Evolutionary conservation across 2,888 invertebrate species (phyloP).

Genomic region (Bombyx huttoni): DNA sequence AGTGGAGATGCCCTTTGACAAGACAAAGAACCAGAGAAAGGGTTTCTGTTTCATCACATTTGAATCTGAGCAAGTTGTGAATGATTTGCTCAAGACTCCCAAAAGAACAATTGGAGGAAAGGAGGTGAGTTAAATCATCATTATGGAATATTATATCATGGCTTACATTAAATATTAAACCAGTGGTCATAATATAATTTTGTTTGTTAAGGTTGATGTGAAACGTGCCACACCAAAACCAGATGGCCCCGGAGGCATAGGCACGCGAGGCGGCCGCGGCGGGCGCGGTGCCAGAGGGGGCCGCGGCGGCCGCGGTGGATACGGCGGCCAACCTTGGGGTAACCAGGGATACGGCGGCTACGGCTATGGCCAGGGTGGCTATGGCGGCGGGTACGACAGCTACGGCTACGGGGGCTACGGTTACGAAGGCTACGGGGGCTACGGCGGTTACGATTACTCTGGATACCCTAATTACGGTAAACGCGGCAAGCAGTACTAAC

Average conservation of each 20-base stretch:
- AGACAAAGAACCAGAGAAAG: constrained; percentile 96
- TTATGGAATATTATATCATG: neutral
- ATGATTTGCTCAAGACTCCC: constrained; percentile 90
- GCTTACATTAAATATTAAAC: neutral
- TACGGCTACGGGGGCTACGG: constrained; percentile 82
- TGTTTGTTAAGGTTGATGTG: constrained; percentile 84
- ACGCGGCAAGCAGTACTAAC: constrained; percentile 71
- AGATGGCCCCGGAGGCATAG: constrained; percentile 79
- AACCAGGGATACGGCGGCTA: constrained; percentile 77
- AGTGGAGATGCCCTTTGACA: constrained; percentile 97
- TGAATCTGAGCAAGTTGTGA: constrained; percentile 94
- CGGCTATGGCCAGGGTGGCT: constrained; percentile 80
- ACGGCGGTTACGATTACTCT: constrained; percentile 86
- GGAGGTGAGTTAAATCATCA: constrained; percentile 74
- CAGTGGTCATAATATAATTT: neutral
- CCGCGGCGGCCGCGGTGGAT: constrained; percentile 79
- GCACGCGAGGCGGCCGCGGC: constrained; percentile 76
- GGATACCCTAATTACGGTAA: constrained; percentile 88
- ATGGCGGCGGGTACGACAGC: constrained; percentile 81
- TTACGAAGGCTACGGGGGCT: constrained; percentile 82
- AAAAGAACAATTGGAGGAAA: constrained; percentile 95
- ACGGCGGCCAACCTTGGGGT: constrained; percentile 77
- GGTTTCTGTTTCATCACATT: constrained; percentile 98
- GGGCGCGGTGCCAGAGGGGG: constrained; percentile 79
- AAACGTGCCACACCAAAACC: constrained; percentile 95